These are phyloP conservation scores for Babyrousa celebensis DNA, from an alignment of 2,797 vertebrate genomes.

Conservation along the genomic window DNA sequence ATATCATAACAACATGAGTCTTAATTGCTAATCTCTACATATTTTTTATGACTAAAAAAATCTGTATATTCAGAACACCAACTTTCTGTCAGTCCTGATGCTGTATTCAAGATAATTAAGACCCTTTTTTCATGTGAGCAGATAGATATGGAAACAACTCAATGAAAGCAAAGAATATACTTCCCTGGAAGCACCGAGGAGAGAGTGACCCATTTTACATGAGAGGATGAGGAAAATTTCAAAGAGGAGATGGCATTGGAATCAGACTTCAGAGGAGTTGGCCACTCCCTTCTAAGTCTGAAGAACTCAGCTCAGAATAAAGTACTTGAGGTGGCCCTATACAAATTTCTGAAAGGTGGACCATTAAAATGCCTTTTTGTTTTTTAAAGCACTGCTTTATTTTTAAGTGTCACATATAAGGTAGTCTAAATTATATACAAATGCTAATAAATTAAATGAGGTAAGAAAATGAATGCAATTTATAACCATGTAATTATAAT, in stretches of 20 bases:
- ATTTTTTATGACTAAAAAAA: background rate
- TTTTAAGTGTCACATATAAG: constrained; percentile 65
- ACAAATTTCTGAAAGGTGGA: constrained; percentile 19
- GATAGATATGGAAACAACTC: constrained; percentile 69
- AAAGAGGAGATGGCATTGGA: constrained; percentile 51
- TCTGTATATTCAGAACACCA: background rate
- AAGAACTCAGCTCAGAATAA: constrained; percentile 69
- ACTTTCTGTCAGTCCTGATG: constrained; percentile 3
- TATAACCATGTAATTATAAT: constrained; percentile 59
- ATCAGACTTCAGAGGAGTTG: constrained; percentile 46
- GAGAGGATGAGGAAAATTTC: constrained; percentile 40
- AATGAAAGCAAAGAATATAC: constrained; percentile 17
- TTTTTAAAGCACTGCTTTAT: constrained; percentile 56
- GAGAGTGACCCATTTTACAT: constrained; percentile 62
- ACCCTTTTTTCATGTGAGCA: background rate
- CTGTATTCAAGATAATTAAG: background rate
- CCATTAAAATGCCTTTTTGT: background rate
- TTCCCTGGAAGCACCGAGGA: constrained; percentile 40
- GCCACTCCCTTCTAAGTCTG: constrained; percentile 41
- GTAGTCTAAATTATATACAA: constrained; percentile 42
- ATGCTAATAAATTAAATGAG: constrained; percentile 67
- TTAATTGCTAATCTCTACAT: background rate
- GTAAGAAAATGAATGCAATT: constrained; percentile 68
- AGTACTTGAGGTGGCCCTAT: background rate
- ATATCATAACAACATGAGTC: background rate